Percentiles rank a stretch among this genome's conserved stretches.
These are phyloP conservation scores for Thalassophryne amazonica DNA, from an alignment of 2,797 vertebrate species.

Conservation along the genomic window DNA sequence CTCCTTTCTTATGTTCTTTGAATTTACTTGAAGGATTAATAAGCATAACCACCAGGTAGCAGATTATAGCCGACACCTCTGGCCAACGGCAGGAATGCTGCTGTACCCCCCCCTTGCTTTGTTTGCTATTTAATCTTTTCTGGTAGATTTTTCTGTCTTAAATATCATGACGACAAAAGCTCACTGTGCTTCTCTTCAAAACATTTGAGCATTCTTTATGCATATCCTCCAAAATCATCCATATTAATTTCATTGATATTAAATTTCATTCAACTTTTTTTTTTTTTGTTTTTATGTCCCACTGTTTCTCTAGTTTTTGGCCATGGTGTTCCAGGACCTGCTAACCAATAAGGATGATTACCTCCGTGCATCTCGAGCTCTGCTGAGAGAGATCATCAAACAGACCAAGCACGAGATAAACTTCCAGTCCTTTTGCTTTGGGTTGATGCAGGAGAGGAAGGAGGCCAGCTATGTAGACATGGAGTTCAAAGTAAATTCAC, in stretches of 20 bases:
- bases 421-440: slow-evolving; percentile 97
- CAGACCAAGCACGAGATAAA: slow-evolving; percentile 99
- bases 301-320: slow-evolving; percentile 83
- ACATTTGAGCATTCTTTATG: no score
- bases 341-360: slow-evolving; percentile 97
- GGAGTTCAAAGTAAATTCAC: slow-evolving; percentile 89
- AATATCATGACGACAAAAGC: no score
- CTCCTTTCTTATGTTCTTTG: no score
- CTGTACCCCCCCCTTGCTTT: no score
- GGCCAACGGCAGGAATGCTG: no score
- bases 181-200: no score
- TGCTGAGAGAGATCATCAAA: slow-evolving; percentile 96
- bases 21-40: no score
- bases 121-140: no score
- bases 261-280: neutral
- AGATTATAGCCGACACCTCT: no score
- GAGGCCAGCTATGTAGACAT: slow-evolving; percentile 90
- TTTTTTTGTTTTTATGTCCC: neutral
- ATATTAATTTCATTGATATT: neutral
- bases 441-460: slow-evolving; percentile 97
- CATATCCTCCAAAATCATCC: neutral
- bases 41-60: no score
- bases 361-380: slow-evolving; percentile 89
- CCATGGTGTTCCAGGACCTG: slow-evolving; percentile 98
- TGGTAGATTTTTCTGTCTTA: no score